Conservation (phyloP, 2,113 vertebrate species). For the Nesoenas mayeri region DNA sequence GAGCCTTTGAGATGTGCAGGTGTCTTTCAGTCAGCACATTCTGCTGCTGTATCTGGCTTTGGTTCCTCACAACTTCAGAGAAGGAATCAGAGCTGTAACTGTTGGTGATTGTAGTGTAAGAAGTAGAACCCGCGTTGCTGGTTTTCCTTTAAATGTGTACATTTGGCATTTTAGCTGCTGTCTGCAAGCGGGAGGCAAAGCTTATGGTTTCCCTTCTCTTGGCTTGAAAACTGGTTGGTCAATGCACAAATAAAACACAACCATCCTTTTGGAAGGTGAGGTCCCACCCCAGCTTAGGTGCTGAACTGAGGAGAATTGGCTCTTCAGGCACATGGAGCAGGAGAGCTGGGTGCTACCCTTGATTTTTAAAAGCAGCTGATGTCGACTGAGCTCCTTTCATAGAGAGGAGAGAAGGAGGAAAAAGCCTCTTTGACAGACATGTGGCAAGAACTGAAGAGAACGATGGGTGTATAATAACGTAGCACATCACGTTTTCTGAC, state of each 20-base stretch:
- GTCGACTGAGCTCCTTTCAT: neutral
- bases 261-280: neutral
- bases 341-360: neutral
- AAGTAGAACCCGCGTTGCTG: neutral
- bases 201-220: neutral
- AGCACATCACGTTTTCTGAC: neutral
- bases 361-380: neutral
- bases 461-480: rapidly evolving
- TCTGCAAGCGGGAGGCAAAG: neutral
- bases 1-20: neutral
- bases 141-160: neutral
- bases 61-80: neutral
- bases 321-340: neutral
- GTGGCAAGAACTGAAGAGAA: neutral
- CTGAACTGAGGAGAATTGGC: neutral
- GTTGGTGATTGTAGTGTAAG: neutral
- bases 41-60: neutral
- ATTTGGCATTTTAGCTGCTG: neutral
- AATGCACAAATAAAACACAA: neutral
- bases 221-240: neutral
- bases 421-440: neutral
- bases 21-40: neutral
- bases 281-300: neutral
- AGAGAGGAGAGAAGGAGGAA: neutral
- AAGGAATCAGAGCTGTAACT: neutral